Evolutionary conservation across 2,888 invertebrate species (phyloP), one percentile per base, ranked within the genome.

Genomic region (Pyrgus malvae): DNA sequence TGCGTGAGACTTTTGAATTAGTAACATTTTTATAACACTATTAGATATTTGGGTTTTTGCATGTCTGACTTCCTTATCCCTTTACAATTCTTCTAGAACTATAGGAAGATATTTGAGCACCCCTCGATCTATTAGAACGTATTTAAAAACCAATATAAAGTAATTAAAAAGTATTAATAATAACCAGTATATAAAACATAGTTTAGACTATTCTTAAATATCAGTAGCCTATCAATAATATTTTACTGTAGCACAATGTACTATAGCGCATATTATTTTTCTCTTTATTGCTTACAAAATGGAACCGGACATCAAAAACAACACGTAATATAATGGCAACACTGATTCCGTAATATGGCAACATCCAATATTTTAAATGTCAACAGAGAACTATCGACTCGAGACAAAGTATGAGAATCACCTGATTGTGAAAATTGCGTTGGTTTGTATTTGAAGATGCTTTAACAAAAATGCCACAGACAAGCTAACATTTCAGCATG

Each of bases 391-490:
- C 92, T 98, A 98, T 93, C 95, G 98, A 72, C 94, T 98, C 83
- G 97, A 98, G 91, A 97, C 98, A 85, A 96, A 97, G 88, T 98
- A 98, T 92, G 98, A 98, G 92, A 98, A 98, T 87, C 97, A 98
- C 91, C 94, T 99, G 86, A 98, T 99, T 91, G 95, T 97, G 90
- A 99, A 99, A 94, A 96, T 99, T 89, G 97, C 98, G 77, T 93
- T 98, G 93, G 95, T 95, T 93, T 93, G 94, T 94, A 94, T 93
- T 78, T 67, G 64, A 68, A 65, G 57, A 62, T 59, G 58, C 71
- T 73, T 74, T 70, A 66, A 63, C 48, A 66, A 60, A 77, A 78
- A 77, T 69, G 67, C 71, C 68, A 72, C 65, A 72, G 69, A 68
- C 66, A 66, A 68, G 72, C 72, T 72, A 70, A 72, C 9, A 8